Evolutionary conservation across 1,140 invertebrate genomes (phyloP), one percentile per base, ranked within the genome.

Genomic region (Drosophila funebris): DNA sequence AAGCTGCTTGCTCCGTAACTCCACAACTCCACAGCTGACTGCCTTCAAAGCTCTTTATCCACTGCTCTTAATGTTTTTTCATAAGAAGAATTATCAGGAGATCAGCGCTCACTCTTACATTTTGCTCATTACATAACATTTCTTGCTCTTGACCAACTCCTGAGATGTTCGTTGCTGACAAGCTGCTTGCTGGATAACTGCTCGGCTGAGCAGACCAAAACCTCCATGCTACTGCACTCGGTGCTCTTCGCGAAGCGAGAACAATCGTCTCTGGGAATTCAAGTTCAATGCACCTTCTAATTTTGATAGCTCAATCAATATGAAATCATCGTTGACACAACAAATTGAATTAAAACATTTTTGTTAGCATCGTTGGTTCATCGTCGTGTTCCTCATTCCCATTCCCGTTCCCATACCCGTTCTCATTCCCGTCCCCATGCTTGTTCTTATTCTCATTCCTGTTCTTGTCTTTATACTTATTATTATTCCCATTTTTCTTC

Each of bases 331-430:
- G 72, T 83, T 66, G 66, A 78, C 82, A 81, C 68, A 57, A 50
- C 64, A 85, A 84, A 84, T 87, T 84, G 81, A 84, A 81, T 87
- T 81, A 77, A 77, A 76, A 62, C 72, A 75, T 84, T 66, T 75
- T 31, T 36, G n/a, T n/a, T 14, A 13, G 44, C 22, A 13, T n/a
- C 14, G n/a, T n/a, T n/a, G 8, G 18, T 22, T 54, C 18, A 3
- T 37, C 18, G 16, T 37, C 43, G 9, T 36, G 33, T 9, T 22
- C 22, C 33, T 18, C 6, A 13, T 24, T 39, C 52, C 22, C 13
- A 14, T 41, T 41, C 33, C 36, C 18, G 20, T 24, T 39, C 50
- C n/a, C n/a, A n/a, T n/a, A n/a, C n/a, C n/a, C n/a, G n/a, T n/a
- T n/a, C n/a, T 24, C n/a, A 39, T 7, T 44, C 8, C 2, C 2